Evolutionary conservation across 2,113 vertebrate genomes (phyloP).

Genomic region (Antechinus flavipes): DNA sequence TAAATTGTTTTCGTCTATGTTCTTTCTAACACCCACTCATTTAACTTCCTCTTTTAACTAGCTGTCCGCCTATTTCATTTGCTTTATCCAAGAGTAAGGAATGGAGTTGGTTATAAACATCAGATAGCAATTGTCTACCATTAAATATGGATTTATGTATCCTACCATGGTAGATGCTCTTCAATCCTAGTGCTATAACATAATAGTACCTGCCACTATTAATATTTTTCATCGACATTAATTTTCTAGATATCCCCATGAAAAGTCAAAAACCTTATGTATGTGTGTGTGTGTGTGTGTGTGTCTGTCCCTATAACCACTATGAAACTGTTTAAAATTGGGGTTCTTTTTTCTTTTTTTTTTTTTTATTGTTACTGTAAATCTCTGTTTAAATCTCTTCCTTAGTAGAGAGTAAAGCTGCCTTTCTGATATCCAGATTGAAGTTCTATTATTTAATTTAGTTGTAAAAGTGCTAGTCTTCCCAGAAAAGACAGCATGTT

Average conservation of each 20-base stretch:
- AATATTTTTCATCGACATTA: neutral
- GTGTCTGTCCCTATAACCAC: neutral
- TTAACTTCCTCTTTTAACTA: neutral
- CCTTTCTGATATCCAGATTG: neutral
- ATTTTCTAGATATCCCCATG: neutral
- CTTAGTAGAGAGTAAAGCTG: neutral
- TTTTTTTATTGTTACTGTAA: constrained; percentile 2
- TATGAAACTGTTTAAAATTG: neutral
- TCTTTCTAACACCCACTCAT: neutral
- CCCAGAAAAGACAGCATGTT: neutral
- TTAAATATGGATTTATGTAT: neutral
- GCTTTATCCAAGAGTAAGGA: neutral
- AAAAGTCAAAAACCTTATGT: neutral
- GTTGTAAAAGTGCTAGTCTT: neutral
- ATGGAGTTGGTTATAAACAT: neutral
- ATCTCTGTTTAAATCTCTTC: neutral
- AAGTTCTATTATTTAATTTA: constrained; percentile 20
- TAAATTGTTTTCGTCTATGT: neutral
- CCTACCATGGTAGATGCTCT: neutral
- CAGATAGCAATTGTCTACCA: neutral
- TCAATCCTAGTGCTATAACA: neutral
- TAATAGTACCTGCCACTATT: neutral
- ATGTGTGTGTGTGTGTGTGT: neutral
- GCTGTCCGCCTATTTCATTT: neutral
- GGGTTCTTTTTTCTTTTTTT: constrained; percentile 2